phyloP scores from a whole-genome alignment of 2,113 vertebrate genomes.

The Malurus cyaneus region DNA sequence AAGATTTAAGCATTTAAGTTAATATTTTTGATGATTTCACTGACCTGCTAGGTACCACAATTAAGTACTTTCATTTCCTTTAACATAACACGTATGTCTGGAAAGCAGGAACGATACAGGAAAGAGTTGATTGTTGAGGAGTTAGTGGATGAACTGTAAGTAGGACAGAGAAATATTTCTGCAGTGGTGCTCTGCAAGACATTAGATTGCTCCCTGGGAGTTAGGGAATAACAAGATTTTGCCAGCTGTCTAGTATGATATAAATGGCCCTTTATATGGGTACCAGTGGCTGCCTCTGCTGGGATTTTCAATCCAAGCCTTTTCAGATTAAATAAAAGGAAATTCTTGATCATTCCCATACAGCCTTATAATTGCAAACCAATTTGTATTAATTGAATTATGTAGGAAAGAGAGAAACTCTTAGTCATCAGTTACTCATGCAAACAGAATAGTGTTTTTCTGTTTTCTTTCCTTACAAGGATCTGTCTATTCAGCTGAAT shows the following conservation, averaged over 20 bases:
- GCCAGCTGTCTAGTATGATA: conserved; percentile 31
- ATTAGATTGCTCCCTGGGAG: conserved; percentile 52
- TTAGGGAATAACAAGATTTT: conserved; percentile 43
- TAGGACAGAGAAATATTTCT: conserved; percentile 23
- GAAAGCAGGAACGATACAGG: conserved; percentile 29
- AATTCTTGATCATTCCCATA: conserved; percentile 44
- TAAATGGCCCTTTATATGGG: conserved; percentile 32
- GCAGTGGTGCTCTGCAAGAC: conserved; percentile 44
- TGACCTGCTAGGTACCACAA: conserved; percentile 43
- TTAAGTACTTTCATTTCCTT: conserved; percentile 59
- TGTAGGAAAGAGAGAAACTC: conserved; percentile 66
- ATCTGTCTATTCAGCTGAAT: conserved; percentile 61
- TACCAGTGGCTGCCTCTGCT: conserved; percentile 21
- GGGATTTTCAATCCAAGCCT: conserved; percentile 38
- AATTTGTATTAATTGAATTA: conserved; percentile 62
- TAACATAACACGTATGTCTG: conserved; percentile 34
- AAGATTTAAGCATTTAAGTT: conserved; percentile 41
- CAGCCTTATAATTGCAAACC: conserved; percentile 31
- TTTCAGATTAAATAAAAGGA: conserved; percentile 58
- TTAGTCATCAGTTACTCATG: conserved; percentile 61
- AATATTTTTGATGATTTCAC: conserved; percentile 49
- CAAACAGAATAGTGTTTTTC: conserved; percentile 42
- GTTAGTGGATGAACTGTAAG: neutral
- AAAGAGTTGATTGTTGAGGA: neutral
- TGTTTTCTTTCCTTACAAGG: conserved; percentile 26